Conservation (phyloP, 2,113 vertebrate genomes). For the Eurystomus gularis region DNA sequence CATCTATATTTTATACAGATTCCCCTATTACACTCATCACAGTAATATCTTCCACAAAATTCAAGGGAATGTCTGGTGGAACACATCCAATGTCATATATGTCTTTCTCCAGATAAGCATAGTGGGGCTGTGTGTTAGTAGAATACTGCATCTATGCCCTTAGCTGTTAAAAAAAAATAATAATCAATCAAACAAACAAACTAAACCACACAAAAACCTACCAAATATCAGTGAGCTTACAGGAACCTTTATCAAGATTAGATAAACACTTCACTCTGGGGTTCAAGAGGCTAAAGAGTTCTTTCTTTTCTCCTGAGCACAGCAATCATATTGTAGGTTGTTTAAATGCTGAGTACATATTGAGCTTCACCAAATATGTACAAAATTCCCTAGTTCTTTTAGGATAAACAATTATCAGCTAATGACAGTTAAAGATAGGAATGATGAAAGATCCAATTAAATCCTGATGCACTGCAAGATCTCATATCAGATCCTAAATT, state of each 20-base stretch:
- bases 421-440: slow-evolving; percentile 12
- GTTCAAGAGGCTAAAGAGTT: not conserved
- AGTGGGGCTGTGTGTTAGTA: not conserved
- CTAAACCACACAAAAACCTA: not conserved
- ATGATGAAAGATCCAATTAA: slow-evolving; percentile 54
- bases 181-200: not conserved
- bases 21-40: not conserved
- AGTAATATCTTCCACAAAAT: not conserved
- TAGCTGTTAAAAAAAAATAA: not conserved
- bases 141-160: not conserved
- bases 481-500: slow-evolving; percentile 56
- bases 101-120: not conserved
- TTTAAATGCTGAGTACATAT: not conserved
- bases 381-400: slow-evolving; percentile 1
- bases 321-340: not conserved
- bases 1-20: not conserved
- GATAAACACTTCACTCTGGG: not conserved
- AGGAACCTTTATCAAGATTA: not conserved
- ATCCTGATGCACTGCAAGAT: slow-evolving; percentile 50
- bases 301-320: not conserved
- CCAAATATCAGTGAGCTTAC: not conserved
- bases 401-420: slow-evolving; percentile 30
- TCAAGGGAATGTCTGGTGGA: not conserved
- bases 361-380: not conserved
- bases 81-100: not conserved